Conservation (phyloP, 1,140 invertebrate species). For the Brachionus calyciflorus region DNA sequence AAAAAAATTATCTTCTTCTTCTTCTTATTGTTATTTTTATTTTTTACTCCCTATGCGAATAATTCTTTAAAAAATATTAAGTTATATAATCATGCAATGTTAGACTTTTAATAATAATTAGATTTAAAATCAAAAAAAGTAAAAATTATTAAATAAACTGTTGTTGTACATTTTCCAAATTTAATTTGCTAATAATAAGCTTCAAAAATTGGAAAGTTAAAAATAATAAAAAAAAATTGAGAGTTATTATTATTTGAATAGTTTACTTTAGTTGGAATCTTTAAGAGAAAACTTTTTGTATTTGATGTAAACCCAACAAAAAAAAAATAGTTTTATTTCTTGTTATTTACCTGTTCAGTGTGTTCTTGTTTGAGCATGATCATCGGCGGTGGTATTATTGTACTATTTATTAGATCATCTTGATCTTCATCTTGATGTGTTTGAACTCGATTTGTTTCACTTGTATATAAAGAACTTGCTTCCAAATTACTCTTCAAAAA, state of each 20-base stretch:
- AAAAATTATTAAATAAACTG: no score
- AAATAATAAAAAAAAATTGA: no score
- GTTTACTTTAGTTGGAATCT: neutral
- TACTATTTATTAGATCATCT: conserved; percentile 33
- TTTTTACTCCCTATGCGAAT: neutral
- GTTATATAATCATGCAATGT: conserved; percentile 36
- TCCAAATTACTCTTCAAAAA: neutral
- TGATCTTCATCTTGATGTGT: conserved; percentile 25
- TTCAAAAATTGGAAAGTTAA: no score
- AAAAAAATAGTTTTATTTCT: conserved; percentile 2
- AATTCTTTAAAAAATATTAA: neutral
- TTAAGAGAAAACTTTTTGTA: neutral
- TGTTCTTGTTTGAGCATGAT: conserved; percentile 33
- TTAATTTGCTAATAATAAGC: neutral
- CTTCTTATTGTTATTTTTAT: no score
- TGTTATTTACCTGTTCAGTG: conserved; percentile 24
- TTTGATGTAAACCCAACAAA: neutral
- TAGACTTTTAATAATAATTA: conserved; percentile 7
- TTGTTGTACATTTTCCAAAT: conserved; percentile 5
- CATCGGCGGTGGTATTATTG: conserved; percentile 38
- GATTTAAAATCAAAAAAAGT: conserved; percentile 18
- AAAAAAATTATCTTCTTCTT: no score
- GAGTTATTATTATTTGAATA: neutral
- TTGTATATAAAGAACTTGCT: neutral
- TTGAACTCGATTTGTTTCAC: neutral